Evolutionary conservation across 2,797 vertebrate genomes (phyloP).

Genomic region (Graptemys geographica): DNA sequence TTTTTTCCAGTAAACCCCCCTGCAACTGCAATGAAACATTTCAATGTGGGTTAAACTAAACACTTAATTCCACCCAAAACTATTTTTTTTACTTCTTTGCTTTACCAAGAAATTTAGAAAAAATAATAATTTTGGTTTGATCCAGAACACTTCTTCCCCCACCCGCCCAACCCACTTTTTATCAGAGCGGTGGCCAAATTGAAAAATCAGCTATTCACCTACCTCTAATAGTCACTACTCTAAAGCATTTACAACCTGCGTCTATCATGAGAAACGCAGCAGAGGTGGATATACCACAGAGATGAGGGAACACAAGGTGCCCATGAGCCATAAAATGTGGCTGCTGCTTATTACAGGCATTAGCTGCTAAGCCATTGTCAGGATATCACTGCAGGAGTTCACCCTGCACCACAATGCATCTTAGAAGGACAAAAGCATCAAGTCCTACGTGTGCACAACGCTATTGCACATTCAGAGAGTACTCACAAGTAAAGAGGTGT

Average conservation of each 20-base stretch:
- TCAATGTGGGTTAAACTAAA: not conserved
- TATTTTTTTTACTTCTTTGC: no score
- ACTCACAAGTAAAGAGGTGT: not conserved
- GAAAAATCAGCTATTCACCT: no score
- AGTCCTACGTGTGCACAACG: not conserved
- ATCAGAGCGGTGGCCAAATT: not conserved
- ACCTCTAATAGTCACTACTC: no score
- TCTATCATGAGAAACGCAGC: no score
- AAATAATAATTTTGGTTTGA: not conserved
- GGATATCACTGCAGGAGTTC: not conserved
- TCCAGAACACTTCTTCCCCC: not conserved
- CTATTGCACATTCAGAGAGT: not conserved
- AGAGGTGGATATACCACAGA: no score
- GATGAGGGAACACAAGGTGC: no score
- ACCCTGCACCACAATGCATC: not conserved
- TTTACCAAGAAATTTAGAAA: not conserved
- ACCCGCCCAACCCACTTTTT: not conserved
- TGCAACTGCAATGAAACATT: not conserved
- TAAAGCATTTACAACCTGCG: no score
- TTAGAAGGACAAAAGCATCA: not conserved
- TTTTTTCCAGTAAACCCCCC: not conserved
- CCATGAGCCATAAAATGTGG: no score
- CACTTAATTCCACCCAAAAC: not conserved
- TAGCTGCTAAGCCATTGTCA: not conserved
- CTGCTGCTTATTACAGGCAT: not conserved